phyloP scores from a whole-genome alignment of 2,888 invertebrate species.

The Oligia fasciuncula region DNA sequence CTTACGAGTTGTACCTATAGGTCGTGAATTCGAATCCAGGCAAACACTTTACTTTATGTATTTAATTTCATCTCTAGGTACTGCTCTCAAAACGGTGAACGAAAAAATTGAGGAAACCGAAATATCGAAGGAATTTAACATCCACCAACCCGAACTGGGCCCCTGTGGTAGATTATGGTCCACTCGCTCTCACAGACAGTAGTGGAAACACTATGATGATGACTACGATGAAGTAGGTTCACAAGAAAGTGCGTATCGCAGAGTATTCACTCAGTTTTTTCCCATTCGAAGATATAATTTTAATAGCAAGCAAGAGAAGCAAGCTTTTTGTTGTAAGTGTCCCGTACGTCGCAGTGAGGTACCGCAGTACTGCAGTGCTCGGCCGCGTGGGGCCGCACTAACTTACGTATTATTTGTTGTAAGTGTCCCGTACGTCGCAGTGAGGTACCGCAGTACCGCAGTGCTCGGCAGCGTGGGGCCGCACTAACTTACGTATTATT shows the following conservation, averaged over 20 bases:
- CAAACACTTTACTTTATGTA: neutral
- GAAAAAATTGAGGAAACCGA: neutral
- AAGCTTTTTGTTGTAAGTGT: conserved; percentile 19
- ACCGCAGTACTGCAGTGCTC: neutral
- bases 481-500: conserved; percentile 2
- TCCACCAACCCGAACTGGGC: neutral
- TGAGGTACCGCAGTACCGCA: neutral
- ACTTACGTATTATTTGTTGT: neutral
- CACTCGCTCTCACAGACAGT: neutral
- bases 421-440: too few species aligned
- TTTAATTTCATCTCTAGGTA: neutral
- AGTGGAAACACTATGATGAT: neutral
- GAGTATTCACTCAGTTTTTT: conserved; percentile 5
- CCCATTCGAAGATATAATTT: conserved; percentile 4
- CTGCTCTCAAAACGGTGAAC: neutral
- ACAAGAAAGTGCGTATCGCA: neutral
- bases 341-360: too few species aligned
- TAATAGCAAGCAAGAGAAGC: neutral
- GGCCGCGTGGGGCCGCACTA: neutral
- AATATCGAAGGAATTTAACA: neutral
- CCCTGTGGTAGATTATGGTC: neutral
- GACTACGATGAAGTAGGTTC: neutral
- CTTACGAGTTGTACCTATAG: neutral
- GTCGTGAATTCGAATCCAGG: neutral
- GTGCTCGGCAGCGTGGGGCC: neutral